phyloP scores from a whole-genome alignment of 2,113 vertebrate genomes.

The Leptobrachium leishanense region DNA sequence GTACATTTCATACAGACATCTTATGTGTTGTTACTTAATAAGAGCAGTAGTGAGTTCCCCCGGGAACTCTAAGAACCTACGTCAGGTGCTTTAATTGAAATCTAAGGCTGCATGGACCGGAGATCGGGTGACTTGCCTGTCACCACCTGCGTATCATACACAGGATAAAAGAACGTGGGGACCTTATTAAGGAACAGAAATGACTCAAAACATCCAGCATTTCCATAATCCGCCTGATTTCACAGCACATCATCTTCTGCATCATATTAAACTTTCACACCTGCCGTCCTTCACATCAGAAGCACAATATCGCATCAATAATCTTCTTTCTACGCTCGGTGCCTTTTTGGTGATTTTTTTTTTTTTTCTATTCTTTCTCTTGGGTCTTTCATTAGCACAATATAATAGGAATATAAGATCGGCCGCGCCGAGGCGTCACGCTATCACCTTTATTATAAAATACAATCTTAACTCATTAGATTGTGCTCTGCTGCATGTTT shows the following conservation, averaged over 20 bases:
- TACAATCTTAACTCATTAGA: no score
- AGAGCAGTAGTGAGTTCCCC: background rate
- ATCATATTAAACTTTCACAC: background rate
- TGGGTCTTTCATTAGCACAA: no score
- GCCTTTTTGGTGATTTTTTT: no score
- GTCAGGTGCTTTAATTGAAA: slow-evolving; percentile 30
- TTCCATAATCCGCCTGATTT: background rate
- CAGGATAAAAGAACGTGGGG: slow-evolving; percentile 7
- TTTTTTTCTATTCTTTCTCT: no score
- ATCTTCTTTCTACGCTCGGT: background rate
- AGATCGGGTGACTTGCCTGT: slow-evolving; percentile 17
- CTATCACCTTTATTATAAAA: no score
- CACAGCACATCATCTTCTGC: background rate
- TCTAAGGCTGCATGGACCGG: background rate
- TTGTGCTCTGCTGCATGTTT: no score
- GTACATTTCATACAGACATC: background rate
- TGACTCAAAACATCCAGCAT: background rate
- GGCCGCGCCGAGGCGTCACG: no score
- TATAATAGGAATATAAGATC: no score
- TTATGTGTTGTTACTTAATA: slow-evolving; percentile 1
- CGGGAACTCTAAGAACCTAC: background rate
- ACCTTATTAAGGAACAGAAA: slow-evolving; percentile 17
- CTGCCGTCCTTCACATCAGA: background rate
- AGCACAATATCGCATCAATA: background rate
- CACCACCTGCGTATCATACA: background rate